phyloP scores from a whole-genome alignment of 2,888 invertebrate species.

The Tachina fera region DNA sequence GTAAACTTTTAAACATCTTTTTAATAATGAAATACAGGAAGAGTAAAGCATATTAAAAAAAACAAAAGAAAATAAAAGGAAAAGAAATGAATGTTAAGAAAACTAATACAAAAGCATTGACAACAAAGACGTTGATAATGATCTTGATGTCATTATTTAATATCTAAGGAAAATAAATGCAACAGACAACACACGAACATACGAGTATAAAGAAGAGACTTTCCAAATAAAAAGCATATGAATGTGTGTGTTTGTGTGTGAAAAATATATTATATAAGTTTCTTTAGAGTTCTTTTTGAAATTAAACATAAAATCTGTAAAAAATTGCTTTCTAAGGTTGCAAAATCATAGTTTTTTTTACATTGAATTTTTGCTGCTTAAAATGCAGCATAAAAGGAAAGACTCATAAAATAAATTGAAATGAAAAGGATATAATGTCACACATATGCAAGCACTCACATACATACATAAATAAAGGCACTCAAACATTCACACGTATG shows the following conservation, averaged over 20 bases:
- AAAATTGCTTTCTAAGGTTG: constrained; percentile 58
- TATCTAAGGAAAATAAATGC: constrained; percentile 69
- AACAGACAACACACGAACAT: constrained; percentile 60
- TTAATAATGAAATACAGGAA: constrained; percentile 69
- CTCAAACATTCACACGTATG: neutral
- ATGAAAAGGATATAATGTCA: constrained; percentile 67
- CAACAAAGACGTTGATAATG: constrained; percentile 74
- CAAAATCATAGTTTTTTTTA: constrained; percentile 45
- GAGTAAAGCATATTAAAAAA: constrained; percentile 51
- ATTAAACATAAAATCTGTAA: constrained; percentile 66
- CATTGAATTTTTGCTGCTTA: constrained; percentile 31
- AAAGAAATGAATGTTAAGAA: constrained; percentile 26
- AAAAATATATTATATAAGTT: constrained; percentile 59
- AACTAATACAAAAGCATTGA: constrained; percentile 64
- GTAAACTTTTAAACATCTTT: constrained; percentile 59
- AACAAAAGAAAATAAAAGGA: constrained; percentile 6
- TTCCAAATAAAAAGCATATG: constrained; percentile 17
- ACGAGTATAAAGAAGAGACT: neutral
- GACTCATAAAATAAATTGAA: constrained; percentile 69
- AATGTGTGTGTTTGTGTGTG: constrained; percentile 1
- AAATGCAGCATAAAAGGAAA: constrained; percentile 65
- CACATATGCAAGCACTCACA: constrained; percentile 9
- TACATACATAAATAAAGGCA: neutral
- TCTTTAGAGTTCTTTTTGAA: constrained; percentile 42
- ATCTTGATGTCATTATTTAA: constrained; percentile 82